Conservation (phyloP, 2,113 vertebrate genomes). For the Plecturocebus donacophilus region DNA sequence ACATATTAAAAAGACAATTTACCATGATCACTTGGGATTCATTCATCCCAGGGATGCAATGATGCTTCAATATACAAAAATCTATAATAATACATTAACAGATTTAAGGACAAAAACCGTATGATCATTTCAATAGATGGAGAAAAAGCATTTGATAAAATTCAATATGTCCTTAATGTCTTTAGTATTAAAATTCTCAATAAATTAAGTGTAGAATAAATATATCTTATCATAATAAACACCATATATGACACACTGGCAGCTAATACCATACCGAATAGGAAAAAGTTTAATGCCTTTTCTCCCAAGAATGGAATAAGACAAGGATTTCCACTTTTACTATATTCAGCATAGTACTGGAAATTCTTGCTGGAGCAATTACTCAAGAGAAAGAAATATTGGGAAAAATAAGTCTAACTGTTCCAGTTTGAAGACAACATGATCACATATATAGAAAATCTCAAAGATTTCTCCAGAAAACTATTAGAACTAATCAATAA, state of each 20-base stretch:
- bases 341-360: not conserved
- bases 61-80: not conserved
- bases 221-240: not conserved
- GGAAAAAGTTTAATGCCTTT: not conserved
- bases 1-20: not conserved
- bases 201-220: not conserved
- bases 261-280: not conserved
- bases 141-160: not conserved
- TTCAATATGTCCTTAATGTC: not conserved
- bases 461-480: not conserved
- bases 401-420: not conserved
- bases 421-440: not conserved
- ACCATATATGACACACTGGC: not conserved
- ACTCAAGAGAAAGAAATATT: not conserved
- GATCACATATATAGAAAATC: not conserved
- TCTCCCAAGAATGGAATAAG: not conserved
- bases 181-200: not conserved
- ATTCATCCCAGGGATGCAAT: not conserved
- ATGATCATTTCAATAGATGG: not conserved
- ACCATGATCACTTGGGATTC: not conserved
- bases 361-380: not conserved
- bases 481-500: not conserved
- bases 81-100: not conserved
- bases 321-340: not conserved
- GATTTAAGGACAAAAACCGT: not conserved